A percentile compares a stretch with the other conserved stretches of the same genome.
Conservation (phyloP, 2,113 vertebrate species). For the Cricetomys ansorgei region DNA sequence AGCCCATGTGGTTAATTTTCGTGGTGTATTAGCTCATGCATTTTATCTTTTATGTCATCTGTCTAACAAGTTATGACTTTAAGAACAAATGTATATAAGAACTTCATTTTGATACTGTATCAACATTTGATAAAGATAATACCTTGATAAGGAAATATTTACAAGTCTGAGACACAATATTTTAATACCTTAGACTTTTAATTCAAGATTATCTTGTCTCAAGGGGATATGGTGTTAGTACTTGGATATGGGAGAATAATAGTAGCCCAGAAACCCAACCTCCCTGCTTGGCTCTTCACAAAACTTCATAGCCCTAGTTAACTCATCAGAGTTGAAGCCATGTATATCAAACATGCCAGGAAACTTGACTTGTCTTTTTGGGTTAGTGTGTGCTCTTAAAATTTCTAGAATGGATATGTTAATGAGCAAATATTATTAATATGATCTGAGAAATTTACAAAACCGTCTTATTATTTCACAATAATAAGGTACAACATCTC, state of each 20-base stretch:
- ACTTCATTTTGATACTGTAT: not conserved
- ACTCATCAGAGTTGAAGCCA: not conserved
- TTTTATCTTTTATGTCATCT: too few relatives aligned
- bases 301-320: not conserved
- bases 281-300: not conserved
- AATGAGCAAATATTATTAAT: not conserved
- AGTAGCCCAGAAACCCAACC: not conserved
- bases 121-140: not conserved
- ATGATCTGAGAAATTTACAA: not conserved
- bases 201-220: not conserved
- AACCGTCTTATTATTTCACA: not conserved
- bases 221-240: not conserved
- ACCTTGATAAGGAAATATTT: not conserved
- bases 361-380: not conserved
- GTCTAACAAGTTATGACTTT: not conserved
- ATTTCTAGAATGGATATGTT: not conserved
- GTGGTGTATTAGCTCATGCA: not conserved
- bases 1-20: not conserved
- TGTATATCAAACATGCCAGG: not conserved
- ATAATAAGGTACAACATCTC: not conserved
- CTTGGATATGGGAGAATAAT: not conserved
- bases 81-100: not conserved
- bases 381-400: not conserved
- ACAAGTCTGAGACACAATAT: not conserved
- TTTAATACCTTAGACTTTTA: not conserved